Base-by-base conservation (phyloP, 2,888 invertebrate genomes). In the Stenoptilia bipunctidactyla region DNA sequence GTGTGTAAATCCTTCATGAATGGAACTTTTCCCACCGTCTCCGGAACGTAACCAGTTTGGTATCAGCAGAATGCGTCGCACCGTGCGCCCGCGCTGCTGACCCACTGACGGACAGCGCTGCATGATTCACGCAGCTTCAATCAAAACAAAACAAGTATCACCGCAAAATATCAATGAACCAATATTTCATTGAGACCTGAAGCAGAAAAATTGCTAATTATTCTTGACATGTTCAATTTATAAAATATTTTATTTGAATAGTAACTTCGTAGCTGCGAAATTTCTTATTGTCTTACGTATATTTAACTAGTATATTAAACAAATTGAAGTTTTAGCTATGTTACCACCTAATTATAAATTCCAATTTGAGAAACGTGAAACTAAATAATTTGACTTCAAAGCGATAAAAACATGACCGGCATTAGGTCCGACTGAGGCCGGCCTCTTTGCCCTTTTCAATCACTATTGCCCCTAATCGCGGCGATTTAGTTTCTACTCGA, bases 381-480 rank as follows among this genome's bases (percentile, higher is more conserved):
- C 20, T 5, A 20, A 20, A 63, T 33, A 40, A 37, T 62, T 55
- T 52, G 54, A 54, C 50, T 58, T 56, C 3, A 40, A 60, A 58
- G 58, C 55, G 57, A 60, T 56, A 62, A 61, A 66, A 20, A 3
- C 61, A 66, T 61, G 58, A 63, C 60, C 56, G 55, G 53, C 54
- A 56, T 61, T 62, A 62, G 61, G 63, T 61, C 62, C 58, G 20
- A 20, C n/a, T n/a, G 61, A 52, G 62, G 66, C 64, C 67, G 67
- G 66, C 62, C 61, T 53, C 59, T 67, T 67, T 77, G 70, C 77
- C 77, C 79, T 73, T 70, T 71, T 75, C 76, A 76, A 76, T 73
- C 75, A 74, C 75, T 80, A 76, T 77, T 77, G 77, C 77, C 71
- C 69, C 68, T 77, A 80, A 80, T 80, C 79, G 75, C 51, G 65